These are phyloP conservation scores for Eupithecia inturbata DNA, from an alignment of 2,888 invertebrate species.

Conservation along the genomic window DNA sequence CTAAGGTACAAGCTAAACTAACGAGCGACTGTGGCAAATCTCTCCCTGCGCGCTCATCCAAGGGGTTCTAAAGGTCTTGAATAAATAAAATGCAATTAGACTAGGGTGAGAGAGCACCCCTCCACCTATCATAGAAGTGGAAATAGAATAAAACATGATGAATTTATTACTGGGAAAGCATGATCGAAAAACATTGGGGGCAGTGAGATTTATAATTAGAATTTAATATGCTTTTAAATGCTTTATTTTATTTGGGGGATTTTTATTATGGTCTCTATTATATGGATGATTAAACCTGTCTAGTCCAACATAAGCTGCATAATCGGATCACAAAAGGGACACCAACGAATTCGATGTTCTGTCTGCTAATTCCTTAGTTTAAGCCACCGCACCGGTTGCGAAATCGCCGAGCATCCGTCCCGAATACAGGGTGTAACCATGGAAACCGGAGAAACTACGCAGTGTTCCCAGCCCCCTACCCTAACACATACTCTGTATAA, in stretches of 20 bases:
- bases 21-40: slow-evolving; percentile 61
- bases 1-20: slow-evolving; percentile 63
- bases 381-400: slow-evolving; percentile 45
- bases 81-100: slow-evolving; percentile 82
- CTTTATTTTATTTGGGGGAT: neutral
- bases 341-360: slow-evolving; percentile 56
- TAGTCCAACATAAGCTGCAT: slow-evolving; percentile 42
- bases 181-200: slow-evolving; percentile 41
- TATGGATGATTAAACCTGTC: neutral
- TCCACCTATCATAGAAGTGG: slow-evolving; percentile 45
- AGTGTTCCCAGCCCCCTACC: slow-evolving; percentile 66
- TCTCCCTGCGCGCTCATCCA: slow-evolving; percentile 59
- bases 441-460: slow-evolving; percentile 78
- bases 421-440: slow-evolving; percentile 79
- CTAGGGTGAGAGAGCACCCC: slow-evolving; percentile 58
- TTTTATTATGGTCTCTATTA: neutral
- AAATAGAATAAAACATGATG: slow-evolving; percentile 57
- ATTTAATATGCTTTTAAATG: neutral
- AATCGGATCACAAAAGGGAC: slow-evolving; percentile 59
- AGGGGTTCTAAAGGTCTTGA: slow-evolving; percentile 68
- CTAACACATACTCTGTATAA: slow-evolving; percentile 37
- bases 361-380: slow-evolving; percentile 66
- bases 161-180: slow-evolving; percentile 51
- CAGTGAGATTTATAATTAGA: slow-evolving; percentile 46
- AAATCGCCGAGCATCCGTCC: slow-evolving; percentile 52